These are phyloP conservation scores for Gallinago paraguaiae DNA, from an alignment of 2,113 vertebrate species.

Conservation along the genomic window DNA sequence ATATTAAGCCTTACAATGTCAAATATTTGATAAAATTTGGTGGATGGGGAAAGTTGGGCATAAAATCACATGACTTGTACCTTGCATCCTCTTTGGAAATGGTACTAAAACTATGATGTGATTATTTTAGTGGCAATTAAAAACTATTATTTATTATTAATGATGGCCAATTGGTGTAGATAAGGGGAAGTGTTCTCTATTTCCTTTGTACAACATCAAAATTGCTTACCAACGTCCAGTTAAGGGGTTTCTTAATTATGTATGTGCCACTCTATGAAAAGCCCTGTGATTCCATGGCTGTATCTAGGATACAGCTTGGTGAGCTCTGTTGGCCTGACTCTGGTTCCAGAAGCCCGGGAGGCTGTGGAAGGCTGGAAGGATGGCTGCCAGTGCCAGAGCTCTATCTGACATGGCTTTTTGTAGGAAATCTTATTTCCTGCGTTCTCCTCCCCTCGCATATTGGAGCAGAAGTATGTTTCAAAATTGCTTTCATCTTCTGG, in stretches of 20 bases:
- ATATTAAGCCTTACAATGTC: not conserved
- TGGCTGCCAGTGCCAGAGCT: not conserved
- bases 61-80: not conserved
- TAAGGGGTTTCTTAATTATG: not conserved
- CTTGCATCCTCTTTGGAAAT: not conserved
- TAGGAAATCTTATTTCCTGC: not conserved
- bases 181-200: not conserved
- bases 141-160: not conserved
- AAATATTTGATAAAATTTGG: not conserved
- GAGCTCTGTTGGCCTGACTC: not conserved
- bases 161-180: not conserved
- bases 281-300: not conserved
- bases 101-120: not conserved
- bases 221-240: not conserved
- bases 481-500: not conserved
- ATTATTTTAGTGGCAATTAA: not conserved
- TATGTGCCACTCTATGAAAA: rapidly evolving
- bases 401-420: not conserved
- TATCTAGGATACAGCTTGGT: not conserved
- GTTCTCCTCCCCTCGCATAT: not conserved
- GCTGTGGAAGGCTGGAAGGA: not conserved
- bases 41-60: not conserved
- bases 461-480: not conserved
- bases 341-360: rapidly evolving
- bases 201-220: not conserved